Conservation (phyloP, 2,888 invertebrate species). For the Sphinx pinastri region DNA sequence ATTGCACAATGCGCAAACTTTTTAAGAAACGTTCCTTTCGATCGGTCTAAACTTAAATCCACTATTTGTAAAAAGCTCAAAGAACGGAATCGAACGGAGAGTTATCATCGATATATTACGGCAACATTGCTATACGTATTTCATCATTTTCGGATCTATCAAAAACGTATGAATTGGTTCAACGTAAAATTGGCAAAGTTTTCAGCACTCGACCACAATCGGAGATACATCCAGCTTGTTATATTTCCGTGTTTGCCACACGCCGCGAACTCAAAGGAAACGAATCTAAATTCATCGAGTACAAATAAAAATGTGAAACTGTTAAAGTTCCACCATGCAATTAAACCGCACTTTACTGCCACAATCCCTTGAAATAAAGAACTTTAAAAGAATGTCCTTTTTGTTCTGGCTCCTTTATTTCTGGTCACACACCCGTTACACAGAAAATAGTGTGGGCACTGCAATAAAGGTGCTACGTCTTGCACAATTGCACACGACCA, state of each 20-base stretch:
- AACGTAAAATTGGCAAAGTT: no score
- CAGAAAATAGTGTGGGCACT: conserved; percentile 66
- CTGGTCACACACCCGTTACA: conserved; percentile 58
- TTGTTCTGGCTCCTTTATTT: conserved; percentile 68
- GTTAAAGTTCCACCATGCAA: conserved; percentile 74
- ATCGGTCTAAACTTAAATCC: conserved; percentile 12
- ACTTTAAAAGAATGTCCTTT: conserved; percentile 75
- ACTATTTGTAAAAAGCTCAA: conserved; percentile 12
- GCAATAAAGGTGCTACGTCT: conserved; percentile 58
- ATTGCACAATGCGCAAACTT: conserved; percentile 47
- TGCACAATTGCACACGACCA: conserved; percentile 63
- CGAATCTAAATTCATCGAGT: conserved; percentile 72
- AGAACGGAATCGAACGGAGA: not conserved
- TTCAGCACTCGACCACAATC: no score
- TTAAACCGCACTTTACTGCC: conserved; percentile 80
- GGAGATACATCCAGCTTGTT: not conserved
- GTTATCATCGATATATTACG: not conserved
- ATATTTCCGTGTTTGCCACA: not conserved
- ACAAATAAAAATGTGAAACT: conserved; percentile 67
- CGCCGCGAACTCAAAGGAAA: conserved; percentile 53
- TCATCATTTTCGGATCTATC: not conserved
- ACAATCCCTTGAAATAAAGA: conserved; percentile 80
- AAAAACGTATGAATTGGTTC: not conserved
- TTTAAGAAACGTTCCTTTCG: conserved; percentile 34
- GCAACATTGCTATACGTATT: not conserved